Percentiles rank a stretch among this genome's conserved stretches.
phyloP scores from a whole-genome alignment of 2,888 invertebrate genomes.

The Eupithecia exiguata region DNA sequence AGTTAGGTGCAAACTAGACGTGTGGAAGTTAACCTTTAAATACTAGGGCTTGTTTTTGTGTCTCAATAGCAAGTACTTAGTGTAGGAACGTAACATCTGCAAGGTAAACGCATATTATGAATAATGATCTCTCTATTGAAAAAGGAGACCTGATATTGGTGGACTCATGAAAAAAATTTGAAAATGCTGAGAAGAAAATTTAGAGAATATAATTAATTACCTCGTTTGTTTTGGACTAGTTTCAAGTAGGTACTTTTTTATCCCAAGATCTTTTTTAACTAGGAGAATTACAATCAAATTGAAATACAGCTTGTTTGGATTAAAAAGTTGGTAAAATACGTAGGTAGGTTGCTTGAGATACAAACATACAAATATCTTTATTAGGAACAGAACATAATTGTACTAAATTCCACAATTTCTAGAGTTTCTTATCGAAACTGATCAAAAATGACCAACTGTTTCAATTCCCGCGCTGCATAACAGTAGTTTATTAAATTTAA shows the following conservation, averaged over 20 bases:
- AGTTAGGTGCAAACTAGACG: conserved; percentile 60
- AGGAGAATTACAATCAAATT: neutral
- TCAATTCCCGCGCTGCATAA: no score
- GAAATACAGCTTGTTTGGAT: neutral
- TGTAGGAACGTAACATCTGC: neutral
- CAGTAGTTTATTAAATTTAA: no score
- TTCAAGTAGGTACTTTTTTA: no score
- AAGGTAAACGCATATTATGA: neutral
- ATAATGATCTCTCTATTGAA: neutral
- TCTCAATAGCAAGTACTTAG: neutral
- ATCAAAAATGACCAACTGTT: neutral
- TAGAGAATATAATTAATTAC: no score
- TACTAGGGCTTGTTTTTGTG: conserved; percentile 9
- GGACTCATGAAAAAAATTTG: neutral
- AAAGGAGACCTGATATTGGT: neutral
- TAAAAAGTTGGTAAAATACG: no score
- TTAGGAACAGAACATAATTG: no score
- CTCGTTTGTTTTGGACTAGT: no score
- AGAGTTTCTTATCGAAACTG: neutral
- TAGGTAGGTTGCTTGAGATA: no score
- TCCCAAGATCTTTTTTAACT: no score
- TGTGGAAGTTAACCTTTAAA: conserved; percentile 28
- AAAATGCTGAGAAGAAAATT: neutral
- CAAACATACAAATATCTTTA: no score
- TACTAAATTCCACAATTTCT: no score